Evolutionary conservation across 2,113 vertebrate genomes (phyloP), one percentile per base, ranked within the genome.

Genomic region (Fregetta grallaria): DNA sequence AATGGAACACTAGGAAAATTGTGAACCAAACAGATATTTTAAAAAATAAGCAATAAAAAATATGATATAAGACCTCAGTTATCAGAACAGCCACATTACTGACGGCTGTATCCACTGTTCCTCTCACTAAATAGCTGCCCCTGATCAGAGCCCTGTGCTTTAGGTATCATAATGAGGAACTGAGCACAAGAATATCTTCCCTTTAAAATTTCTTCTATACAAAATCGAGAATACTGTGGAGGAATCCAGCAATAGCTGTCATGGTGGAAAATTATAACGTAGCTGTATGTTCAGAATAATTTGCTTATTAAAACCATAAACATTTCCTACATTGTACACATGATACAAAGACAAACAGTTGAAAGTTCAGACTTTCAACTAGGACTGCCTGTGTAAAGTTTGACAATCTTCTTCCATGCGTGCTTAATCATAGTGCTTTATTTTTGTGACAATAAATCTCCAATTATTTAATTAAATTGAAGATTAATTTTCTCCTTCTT

Each of bases 1-100:
- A 93, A 95, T 92, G 30, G 49, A 93, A 61, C 47, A 73, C 58
- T 47, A 89, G 88, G 75, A 91, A 92, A 95, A 88, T 80, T 89
- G 36, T 82, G 55, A 94, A 80, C 18, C 22, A 80, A 66, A 89
- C 6, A 95, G 16, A 67, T 95, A 72, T 81, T 92, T 86, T 10
- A 1, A 44, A 85, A 93, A 58, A 66, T 25, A 94, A 84, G 14
- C 29, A 88, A 95, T 65, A 86, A 55, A 84, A 92, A 22, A 23
- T 29, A 53, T 61, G 25, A 88, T 92, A 88, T 95, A 80, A 77
- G 62, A 85, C 67, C 65, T 90, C 80, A 75, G 6, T 83, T 92
- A 70, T 80, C 12, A 53, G 27, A 92, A 66, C 13, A 62, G 12
- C 30, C 73, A 55, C 44, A 80, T 53, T 72, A 88, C 18, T 40